Evolutionary conservation across 2,797 vertebrate species (phyloP).

Genomic region (Synaphobranchus kaupii): DNA sequence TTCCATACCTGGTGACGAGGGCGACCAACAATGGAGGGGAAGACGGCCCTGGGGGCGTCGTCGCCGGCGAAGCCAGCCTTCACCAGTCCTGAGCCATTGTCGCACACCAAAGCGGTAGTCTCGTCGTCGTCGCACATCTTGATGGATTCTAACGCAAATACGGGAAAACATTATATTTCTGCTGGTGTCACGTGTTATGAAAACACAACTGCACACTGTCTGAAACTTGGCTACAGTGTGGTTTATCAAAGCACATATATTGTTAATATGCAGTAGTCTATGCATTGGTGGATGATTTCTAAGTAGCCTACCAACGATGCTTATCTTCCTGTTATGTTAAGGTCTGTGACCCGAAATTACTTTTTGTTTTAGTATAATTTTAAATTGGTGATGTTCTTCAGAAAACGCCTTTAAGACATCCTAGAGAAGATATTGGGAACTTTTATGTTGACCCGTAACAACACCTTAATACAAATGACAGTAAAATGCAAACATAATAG

Average conservation of each 20-base stretch:
- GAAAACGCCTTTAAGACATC: no score
- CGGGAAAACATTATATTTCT: constrained; percentile 15
- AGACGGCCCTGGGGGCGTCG: constrained; percentile 94
- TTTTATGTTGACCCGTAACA: no score
- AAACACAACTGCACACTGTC: not conserved
- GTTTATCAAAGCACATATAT: not conserved
- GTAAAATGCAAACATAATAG: no score
- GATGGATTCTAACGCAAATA: constrained; percentile 64
- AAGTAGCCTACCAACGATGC: not conserved
- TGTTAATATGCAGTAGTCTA: not conserved
- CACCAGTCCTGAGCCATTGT: constrained; percentile 97
- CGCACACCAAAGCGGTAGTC: constrained; percentile 93
- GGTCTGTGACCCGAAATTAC: no score
- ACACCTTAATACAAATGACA: no score
- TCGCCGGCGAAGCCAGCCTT: constrained; percentile 98
- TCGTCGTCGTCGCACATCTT: constrained; percentile 98
- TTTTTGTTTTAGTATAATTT: no score
- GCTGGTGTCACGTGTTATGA: not conserved
- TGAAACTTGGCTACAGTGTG: not conserved
- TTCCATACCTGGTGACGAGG: constrained; percentile 91
- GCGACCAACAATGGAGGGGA: constrained; percentile 98
- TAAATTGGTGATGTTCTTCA: no score
- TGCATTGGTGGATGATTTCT: not conserved
- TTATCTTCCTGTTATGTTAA: not conserved
- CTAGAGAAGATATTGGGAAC: no score